Conservation (phyloP, 2,113 vertebrate genomes). For the Podocnemis expansa region DNA sequence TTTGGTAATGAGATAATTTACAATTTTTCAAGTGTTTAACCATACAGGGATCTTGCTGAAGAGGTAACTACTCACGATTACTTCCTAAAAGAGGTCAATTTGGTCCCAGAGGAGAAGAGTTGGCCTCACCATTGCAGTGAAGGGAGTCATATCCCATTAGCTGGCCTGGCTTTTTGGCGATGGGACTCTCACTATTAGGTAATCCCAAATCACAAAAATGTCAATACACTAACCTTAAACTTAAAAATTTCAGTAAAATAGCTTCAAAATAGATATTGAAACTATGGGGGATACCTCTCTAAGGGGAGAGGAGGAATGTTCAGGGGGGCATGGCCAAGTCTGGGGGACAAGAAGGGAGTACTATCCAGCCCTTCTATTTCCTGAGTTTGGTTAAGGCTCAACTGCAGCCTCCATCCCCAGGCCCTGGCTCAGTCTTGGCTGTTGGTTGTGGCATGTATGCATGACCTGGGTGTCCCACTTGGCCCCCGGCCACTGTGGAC, state of each 20-base stretch:
- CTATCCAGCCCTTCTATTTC: too few relatives aligned
- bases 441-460: too few relatives aligned
- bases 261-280: too few relatives aligned
- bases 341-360: too few relatives aligned
- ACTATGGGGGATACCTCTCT: too few relatives aligned
- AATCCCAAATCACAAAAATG: accelerated
- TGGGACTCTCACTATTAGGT: not conserved
- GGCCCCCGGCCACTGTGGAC: too few relatives aligned
- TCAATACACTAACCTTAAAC: not conserved
- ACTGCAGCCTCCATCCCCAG: too few relatives aligned
- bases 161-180: not conserved
- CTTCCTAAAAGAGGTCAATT: not conserved
- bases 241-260: not conserved
- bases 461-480: too few relatives aligned
- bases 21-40: not conserved
- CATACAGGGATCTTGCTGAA: not conserved
- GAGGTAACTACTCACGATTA: not conserved
- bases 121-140: not conserved
- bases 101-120: not conserved
- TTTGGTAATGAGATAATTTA: not conserved
- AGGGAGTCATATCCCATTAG: not conserved
- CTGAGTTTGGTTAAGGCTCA: too few relatives aligned
- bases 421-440: too few relatives aligned
- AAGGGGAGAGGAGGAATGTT: too few relatives aligned
- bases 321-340: too few relatives aligned